phyloP scores from a whole-genome alignment of 2,888 invertebrate species.

The Cephus sareptanus region DNA sequence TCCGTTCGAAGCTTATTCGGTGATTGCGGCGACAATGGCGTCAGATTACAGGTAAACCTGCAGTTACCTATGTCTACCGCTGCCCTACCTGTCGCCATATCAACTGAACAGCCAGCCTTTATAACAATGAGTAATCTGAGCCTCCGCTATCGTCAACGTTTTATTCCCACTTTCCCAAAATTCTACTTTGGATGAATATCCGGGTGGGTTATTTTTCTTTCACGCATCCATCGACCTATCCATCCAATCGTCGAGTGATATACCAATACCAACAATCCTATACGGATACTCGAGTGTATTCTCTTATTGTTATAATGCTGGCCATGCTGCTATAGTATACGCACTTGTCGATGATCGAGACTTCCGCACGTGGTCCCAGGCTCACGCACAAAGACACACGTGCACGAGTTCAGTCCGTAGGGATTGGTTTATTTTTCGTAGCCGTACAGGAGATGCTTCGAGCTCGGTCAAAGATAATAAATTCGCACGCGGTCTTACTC shows the following conservation, averaged over 20 bases:
- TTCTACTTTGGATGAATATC: neutral
- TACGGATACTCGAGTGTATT: neutral
- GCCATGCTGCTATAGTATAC: neutral
- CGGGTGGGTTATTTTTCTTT: neutral
- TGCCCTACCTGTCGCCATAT: neutral
- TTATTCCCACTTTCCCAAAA: neutral
- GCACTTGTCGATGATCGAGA: neutral
- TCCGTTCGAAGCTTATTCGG: neutral
- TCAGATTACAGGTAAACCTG: neutral
- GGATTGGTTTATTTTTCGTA: neutral
- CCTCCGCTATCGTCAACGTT: neutral
- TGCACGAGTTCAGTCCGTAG: neutral
- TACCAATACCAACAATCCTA: neutral
- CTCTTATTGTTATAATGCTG: neutral
- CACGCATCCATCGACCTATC: neutral
- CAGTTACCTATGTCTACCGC: neutral
- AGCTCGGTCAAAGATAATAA: neutral
- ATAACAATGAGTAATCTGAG: neutral
- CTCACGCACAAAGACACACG: neutral
- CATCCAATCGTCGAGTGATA: neutral
- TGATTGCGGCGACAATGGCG: neutral
- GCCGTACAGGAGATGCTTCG: neutral
- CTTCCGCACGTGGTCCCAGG: neutral
- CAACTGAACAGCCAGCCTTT: neutral
- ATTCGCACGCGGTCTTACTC: neutral